Evolutionary conservation across 1,140 invertebrate genomes (phyloP), one percentile per base, ranked within the genome.

Genomic region (Latrodectus geometricus): DNA sequence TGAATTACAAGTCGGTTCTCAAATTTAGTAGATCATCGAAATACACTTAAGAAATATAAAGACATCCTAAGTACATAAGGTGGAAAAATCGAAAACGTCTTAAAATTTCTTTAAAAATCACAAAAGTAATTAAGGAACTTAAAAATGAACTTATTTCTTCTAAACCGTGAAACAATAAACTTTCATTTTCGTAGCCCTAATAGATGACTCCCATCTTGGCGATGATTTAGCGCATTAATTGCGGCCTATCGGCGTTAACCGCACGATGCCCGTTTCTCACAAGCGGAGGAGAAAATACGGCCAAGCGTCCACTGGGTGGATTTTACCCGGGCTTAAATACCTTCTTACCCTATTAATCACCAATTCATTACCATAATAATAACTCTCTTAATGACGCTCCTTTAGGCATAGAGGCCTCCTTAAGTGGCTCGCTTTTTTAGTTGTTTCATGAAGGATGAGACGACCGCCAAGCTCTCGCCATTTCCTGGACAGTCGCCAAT

Each of bases 281-380:
- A 77, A 65, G 65, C 52, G 54, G 56, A 86, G 73, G 82, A 76
- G 73, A 84, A 84, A 84, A 84, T 76, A 84, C 72, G 17, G 35
- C 8, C 35, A 50, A 21, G 21, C 23, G 23, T 54, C 54, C 61
- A 84, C 74, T 74, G 72, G 54, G 68, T 86, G 70, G 73, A 73
- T 52, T 78, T 35, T 52, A 54, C 49, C 9, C 35, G 15, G 54
- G 49, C 68, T 35, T 20, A 21, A 20, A 50, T 56, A 70, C 61
- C 56, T 20, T 70, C 68, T 23, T 17, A 15, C 61, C 83, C 61
- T 86, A 86, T 86, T 86, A 86, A 86, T 86, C 83, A 86, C 83
- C 75, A 86, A 86, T 86, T 86, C 83, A 86, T 86, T 86, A 86
- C 83, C 83, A 86, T 86, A 86, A 86, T 86, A 86, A 86, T 86